These are phyloP conservation scores for Vanacampus margaritifer DNA, from an alignment of 2,113 vertebrate genomes.

Conservation along the genomic window DNA sequence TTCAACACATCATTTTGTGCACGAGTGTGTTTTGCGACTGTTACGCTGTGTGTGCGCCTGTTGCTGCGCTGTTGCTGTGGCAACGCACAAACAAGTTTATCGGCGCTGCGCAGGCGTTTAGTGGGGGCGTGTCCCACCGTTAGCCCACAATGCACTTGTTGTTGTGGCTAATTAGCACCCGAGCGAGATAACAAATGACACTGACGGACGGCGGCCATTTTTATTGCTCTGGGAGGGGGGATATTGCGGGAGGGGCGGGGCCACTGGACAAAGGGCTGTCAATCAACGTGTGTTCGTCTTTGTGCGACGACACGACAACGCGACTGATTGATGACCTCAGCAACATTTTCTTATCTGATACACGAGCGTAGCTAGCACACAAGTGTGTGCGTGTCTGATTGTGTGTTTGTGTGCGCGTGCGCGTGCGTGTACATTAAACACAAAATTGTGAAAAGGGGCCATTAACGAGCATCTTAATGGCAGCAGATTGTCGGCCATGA, in stretches of 20 bases:
- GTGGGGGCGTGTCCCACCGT: not conserved
- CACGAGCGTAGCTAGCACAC: not conserved
- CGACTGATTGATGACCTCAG: not conserved
- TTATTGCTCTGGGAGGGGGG: not conserved
- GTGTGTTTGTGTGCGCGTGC: not conserved
- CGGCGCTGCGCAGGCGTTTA: not conserved
- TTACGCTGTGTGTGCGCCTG: no score
- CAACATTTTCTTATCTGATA: not conserved
- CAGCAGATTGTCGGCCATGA: not conserved
- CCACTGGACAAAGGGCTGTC: not conserved
- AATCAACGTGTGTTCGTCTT: not conserved
- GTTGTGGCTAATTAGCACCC: not conserved
- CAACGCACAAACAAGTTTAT: not conserved
- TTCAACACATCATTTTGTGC: no score
- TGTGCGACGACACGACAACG: not conserved
- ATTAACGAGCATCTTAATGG: conserved; percentile 1
- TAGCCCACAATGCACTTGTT: not conserved
- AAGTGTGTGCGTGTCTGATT: no score
- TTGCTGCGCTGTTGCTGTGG: not conserved
- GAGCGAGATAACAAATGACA: not conserved
- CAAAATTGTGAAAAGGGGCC: not conserved
- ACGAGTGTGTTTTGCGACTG: no score
- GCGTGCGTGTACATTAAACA: not conserved
- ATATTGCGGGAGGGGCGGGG: not conserved
- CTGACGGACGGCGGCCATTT: not conserved